phyloP scores from a whole-genome alignment of 2,888 invertebrate species.

The Cephus nigrinus region DNA sequence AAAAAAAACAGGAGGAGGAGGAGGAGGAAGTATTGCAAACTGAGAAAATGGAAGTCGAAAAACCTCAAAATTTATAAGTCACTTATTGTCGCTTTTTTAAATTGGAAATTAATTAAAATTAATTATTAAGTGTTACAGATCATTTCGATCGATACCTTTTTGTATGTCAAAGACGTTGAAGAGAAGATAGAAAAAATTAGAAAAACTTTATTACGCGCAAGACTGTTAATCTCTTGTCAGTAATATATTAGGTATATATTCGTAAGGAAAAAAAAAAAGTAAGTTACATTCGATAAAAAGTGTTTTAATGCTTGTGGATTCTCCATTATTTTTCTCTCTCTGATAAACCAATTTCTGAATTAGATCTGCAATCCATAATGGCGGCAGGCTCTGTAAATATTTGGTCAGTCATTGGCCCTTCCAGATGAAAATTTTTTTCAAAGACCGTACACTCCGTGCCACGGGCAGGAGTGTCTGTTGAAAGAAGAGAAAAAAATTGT shows the following conservation, averaged over 20 bases:
- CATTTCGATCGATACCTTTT: not conserved
- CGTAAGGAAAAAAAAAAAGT: not conserved
- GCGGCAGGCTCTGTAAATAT: not conserved
- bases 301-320: not conserved
- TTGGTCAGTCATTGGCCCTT: not conserved
- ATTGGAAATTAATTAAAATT: constrained; percentile 21
- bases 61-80: constrained; percentile 39
- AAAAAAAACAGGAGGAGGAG: constrained; percentile 1
- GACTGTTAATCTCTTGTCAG: constrained; percentile 47
- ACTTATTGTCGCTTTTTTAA: constrained; percentile 18
- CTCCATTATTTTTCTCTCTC: not conserved
- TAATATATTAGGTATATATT: constrained; percentile 16
- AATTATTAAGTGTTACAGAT: constrained; percentile 16
- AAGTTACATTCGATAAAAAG: not conserved
- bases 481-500: too few relatives aligned
- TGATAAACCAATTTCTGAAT: not conserved
- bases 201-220: constrained; percentile 33
- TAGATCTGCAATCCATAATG: not conserved
- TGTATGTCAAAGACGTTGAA: not conserved
- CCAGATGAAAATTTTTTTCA: not conserved
- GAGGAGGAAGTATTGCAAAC: constrained; percentile 16
- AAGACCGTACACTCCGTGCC: not conserved
- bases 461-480: too few relatives aligned
- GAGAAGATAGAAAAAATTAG: constrained; percentile 9
- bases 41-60: constrained; percentile 48